Percentiles rank a stretch among this genome's conserved stretches.
phyloP scores from a whole-genome alignment of 1,140 invertebrate species.

The Heliothis subflexa region DNA sequence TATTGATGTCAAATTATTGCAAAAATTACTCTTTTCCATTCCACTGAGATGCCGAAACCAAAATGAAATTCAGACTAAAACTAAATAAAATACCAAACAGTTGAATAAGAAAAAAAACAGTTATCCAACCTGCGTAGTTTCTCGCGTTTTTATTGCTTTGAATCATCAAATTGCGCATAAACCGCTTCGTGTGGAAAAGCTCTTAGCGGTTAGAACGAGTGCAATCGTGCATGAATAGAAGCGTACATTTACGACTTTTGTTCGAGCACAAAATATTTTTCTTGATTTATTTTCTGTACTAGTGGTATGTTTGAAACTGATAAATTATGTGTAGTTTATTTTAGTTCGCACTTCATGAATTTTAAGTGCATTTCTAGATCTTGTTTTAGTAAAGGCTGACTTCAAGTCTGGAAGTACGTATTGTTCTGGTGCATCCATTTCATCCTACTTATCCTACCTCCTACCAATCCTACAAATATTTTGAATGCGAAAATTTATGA shows the following conservation, averaged over 20 bases:
- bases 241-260: background rate
- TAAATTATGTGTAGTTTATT: constrained; percentile 11
- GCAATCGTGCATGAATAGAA: constrained; percentile 19
- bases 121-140: background rate
- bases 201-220: background rate
- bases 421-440: too few species aligned
- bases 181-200: constrained; percentile 8
- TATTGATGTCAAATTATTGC: too few species aligned
- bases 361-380: background rate
- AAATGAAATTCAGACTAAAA: too few species aligned
- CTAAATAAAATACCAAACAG: too few species aligned
- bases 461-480: too few species aligned
- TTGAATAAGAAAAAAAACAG: too few species aligned
- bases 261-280: background rate
- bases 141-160: background rate
- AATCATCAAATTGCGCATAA: background rate
- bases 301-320: background rate
- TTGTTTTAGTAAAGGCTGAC: background rate
- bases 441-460: too few species aligned
- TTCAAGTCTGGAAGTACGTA: too few species aligned
- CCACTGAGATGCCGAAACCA: too few species aligned
- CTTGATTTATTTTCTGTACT: background rate
- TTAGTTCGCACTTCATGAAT: background rate
- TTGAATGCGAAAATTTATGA: too few species aligned
- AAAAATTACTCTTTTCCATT: too few species aligned